Evolutionary conservation across 2,888 invertebrate species (phyloP).

Genomic region (Megaustenia siamemsis): DNA sequence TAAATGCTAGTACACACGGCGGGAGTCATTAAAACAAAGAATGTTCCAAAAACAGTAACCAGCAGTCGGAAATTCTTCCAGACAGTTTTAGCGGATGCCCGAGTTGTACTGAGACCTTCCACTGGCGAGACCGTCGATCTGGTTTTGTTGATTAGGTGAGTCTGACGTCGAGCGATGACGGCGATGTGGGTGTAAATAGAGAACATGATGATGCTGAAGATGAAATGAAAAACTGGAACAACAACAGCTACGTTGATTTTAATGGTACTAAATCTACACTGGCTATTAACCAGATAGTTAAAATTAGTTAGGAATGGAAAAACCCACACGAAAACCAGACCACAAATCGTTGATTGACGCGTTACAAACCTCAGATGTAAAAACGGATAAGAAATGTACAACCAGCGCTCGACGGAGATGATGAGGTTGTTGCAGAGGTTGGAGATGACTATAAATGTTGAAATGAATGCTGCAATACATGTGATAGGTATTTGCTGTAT

Average conservation of each 20-base stretch:
- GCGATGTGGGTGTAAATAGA: background rate
- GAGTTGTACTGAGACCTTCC: background rate
- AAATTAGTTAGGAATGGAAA: background rate
- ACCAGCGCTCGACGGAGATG: background rate
- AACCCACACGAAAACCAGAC: background rate
- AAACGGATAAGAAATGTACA: background rate
- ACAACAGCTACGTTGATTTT: background rate
- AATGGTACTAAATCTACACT: too few relatives aligned
- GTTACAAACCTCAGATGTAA: conserved; percentile 1
- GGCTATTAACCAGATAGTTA: background rate
- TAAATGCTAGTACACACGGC: background rate
- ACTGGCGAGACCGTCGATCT: background rate
- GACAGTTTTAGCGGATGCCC: background rate
- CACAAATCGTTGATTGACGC: background rate
- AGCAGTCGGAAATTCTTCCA: background rate
- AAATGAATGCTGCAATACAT: background rate
- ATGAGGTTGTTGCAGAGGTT: conserved; percentile 7
- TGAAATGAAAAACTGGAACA: background rate
- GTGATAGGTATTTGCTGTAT: background rate
- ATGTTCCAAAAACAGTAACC: background rate
- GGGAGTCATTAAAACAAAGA: background rate
- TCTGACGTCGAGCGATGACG: background rate
- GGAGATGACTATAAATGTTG: background rate
- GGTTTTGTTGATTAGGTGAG: background rate
- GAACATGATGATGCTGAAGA: background rate